phyloP scores from a whole-genome alignment of 2,888 invertebrate species.

The Eumerus sabulonum region DNA sequence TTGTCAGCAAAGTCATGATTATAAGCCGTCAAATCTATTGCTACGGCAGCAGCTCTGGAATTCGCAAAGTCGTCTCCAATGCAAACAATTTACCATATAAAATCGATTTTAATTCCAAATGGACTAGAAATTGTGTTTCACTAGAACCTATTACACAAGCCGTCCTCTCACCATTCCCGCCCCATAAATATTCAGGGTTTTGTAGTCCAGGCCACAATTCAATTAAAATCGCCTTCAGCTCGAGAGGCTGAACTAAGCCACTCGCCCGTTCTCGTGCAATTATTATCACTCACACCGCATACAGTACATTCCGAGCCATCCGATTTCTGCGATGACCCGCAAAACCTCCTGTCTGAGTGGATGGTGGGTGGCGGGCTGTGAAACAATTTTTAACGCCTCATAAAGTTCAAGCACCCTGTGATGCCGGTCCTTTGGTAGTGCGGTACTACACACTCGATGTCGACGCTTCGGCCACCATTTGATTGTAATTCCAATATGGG shows the following conservation, averaged over 20 bases:
- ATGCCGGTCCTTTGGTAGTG: not conserved
- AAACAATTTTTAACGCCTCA: slow-evolving; percentile 69
- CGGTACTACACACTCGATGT: not conserved
- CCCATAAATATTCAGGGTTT: slow-evolving; percentile 63
- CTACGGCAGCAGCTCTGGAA: not conserved
- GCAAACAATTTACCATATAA: slow-evolving; percentile 59
- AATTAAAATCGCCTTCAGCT: slow-evolving; percentile 64
- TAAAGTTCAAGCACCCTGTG: slow-evolving; percentile 58
- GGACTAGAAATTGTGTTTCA: slow-evolving; percentile 60
- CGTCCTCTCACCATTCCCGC: slow-evolving; percentile 33
- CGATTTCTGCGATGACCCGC: not conserved
- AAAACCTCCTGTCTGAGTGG: slow-evolving; percentile 53
- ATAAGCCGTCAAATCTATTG: slow-evolving; percentile 10
- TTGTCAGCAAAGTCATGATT: no score
- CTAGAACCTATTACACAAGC: slow-evolving; percentile 23
- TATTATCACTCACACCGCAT: no score
- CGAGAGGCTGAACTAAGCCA: slow-evolving; percentile 35
- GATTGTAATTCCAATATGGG: slow-evolving; percentile 51
- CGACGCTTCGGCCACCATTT: slow-evolving; percentile 5
- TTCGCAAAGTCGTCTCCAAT: not conserved
- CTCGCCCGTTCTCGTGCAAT: slow-evolving; percentile 41
- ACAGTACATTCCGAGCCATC: slow-evolving; percentile 22
- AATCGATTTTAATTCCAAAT: slow-evolving; percentile 67
- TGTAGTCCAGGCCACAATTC: slow-evolving; percentile 61
- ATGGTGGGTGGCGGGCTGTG: slow-evolving; percentile 59